Evolutionary conservation across 2,888 invertebrate genomes (phyloP).

Genomic region (Rugalucina vietnamica): DNA sequence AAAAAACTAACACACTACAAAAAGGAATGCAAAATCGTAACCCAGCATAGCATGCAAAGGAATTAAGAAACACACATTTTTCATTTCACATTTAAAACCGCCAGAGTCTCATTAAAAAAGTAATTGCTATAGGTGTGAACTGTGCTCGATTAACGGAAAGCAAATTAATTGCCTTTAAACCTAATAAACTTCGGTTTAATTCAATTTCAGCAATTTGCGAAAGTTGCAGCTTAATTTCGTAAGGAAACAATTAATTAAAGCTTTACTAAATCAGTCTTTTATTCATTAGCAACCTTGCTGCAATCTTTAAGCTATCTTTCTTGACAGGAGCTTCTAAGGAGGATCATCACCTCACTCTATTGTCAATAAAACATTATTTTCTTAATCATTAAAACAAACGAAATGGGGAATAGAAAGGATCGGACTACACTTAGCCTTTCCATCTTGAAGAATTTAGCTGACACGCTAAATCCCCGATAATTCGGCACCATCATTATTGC

Average conservation of each 20-base stretch:
- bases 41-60: no score
- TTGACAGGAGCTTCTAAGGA: background rate
- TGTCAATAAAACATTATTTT: background rate
- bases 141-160: no score
- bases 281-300: background rate
- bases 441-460: slow-evolving; percentile 8
- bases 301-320: no score
- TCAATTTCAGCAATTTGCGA: background rate
- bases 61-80: no score
- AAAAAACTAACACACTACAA: no score
- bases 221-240: background rate
- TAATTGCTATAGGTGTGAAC: no score
- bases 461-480: background rate
- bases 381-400: background rate
- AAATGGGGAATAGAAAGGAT: background rate
- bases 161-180: no score
- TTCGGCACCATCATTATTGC: background rate
- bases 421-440: background rate
- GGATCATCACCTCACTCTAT: background rate
- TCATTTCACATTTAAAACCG: no score
- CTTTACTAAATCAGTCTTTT: background rate
- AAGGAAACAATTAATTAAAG: background rate
- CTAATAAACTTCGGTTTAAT: background rate
- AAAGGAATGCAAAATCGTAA: no score
- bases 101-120: no score